phyloP scores from a whole-genome alignment of 2,113 vertebrate species.

The Crotalus horridus region DNA sequence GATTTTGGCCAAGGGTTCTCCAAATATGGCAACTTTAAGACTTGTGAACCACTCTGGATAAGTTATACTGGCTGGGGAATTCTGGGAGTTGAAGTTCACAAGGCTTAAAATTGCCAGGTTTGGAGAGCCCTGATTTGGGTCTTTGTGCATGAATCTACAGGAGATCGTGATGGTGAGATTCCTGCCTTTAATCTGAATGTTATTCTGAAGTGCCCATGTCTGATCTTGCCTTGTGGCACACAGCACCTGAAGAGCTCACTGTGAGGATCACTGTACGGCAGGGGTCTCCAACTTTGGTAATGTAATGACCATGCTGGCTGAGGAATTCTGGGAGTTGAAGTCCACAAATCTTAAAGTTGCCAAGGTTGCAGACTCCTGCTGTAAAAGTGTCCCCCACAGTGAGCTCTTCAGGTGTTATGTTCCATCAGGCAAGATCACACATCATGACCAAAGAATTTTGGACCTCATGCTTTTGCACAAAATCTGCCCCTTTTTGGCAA shows the following conservation, averaged over 20 bases:
- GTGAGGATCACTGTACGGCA: neutral
- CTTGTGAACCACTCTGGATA: neutral
- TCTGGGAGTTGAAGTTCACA: neutral
- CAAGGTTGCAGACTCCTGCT: rapidly evolving
- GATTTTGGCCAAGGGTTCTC: neutral
- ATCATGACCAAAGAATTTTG: neutral
- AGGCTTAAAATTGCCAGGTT: neutral
- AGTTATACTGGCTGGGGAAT: neutral
- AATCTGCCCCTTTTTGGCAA: neutral
- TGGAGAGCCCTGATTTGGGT: neutral
- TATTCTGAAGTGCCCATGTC: neutral
- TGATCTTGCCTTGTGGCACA: neutral
- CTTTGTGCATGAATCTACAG: neutral
- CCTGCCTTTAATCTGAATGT: neutral
- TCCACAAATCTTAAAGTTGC: neutral
- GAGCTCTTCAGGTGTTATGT: neutral
- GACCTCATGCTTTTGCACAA: neutral
- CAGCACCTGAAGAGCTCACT: neutral
- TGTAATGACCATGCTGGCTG: neutral
- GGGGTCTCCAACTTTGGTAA: neutral
- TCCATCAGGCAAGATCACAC: neutral
- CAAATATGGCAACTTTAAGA: neutral
- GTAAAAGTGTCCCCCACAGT: neutral
- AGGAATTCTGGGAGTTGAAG: neutral
- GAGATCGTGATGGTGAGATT: neutral